Evolutionary conservation across 2,888 invertebrate species (phyloP).

Genomic region (Mimachlamys varia): DNA sequence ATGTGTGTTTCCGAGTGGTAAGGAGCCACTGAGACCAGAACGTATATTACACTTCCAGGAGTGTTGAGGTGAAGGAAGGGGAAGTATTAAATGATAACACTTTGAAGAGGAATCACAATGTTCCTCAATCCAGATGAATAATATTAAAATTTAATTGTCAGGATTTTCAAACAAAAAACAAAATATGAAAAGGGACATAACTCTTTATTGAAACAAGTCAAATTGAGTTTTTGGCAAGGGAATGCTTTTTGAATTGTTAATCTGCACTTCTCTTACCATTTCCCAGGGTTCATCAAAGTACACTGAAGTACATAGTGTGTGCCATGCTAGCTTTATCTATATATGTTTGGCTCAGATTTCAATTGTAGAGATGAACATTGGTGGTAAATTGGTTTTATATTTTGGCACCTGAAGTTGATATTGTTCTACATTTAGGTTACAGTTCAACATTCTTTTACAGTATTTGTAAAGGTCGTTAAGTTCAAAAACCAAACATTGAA

Average conservation of each 20-base stretch:
- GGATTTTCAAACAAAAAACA: background rate
- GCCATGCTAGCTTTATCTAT: background rate
- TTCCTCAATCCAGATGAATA: too few relatives aligned
- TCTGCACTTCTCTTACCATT: slow-evolving; percentile 3
- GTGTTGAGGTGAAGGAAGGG: too few relatives aligned
- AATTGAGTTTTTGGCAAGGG: background rate
- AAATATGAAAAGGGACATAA: background rate
- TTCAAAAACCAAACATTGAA: too few relatives aligned
- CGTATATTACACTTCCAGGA: too few relatives aligned
- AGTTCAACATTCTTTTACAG: background rate
- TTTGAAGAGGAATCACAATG: too few relatives aligned
- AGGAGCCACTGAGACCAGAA: too few relatives aligned
- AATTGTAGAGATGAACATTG: background rate
- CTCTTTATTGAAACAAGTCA: background rate
- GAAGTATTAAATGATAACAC: too few relatives aligned
- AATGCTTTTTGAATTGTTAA: background rate
- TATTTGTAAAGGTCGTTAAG: background rate
- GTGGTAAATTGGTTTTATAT: background rate
- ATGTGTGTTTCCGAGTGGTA: too few relatives aligned
- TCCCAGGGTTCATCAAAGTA: background rate
- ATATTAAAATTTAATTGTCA: too few relatives aligned
- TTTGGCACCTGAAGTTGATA: background rate
- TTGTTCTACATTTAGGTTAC: background rate
- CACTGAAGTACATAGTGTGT: background rate
- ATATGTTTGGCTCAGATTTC: background rate